Base-by-base conservation (phyloP, 1,140 invertebrate species). In the Macrobrachium nipponense region DNA sequence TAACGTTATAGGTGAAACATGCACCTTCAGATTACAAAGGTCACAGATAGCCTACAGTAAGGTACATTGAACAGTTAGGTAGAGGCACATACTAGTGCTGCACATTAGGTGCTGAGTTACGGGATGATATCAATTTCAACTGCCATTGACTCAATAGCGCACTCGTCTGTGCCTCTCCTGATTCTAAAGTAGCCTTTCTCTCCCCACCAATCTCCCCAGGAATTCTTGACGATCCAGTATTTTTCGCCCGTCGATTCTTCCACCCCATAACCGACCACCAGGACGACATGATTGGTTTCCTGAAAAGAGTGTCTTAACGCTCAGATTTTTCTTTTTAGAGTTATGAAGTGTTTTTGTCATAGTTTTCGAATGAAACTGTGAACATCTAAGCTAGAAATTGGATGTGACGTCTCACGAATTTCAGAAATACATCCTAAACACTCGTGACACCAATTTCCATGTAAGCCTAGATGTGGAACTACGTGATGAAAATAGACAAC, bases 181-280 rank as follows among this genome's bases (percentile, higher is more conserved):
- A 94, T 93, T 51, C 92, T 84, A 88, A 92, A 92, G 86, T 89
- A 92, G 5, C 93, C 93, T 6, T 91, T 86, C 87, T 94, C 92
- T 7, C 93, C 93, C 93, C 93, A 94, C 2, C 88, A 76, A 6
- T 89, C 87, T 14, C 93, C 93, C 93, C 93, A 94, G 70, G 92
- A 93, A 88, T 93, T 93, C 44, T 92, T 91, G 12, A 92, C 89
- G 77, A 91, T 90, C 92, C 92, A 93, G 88, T 90, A 92, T 58
- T 90, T 90, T 44, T 90, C 85, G 8, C 90, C 90, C 58, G 90
- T 90, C 36, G 89, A 80, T 43, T 87, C 81, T 80, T 91, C 91
- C 10, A 87, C 89, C 0, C 93, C 93, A 87, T 93, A 93, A 7
- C 93, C 93, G 14, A 93, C 93, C 0, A 92, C 89, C 10, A 93